phyloP scores from a whole-genome alignment of 2,797 vertebrate species.

The Myotis vivesi region DNA sequence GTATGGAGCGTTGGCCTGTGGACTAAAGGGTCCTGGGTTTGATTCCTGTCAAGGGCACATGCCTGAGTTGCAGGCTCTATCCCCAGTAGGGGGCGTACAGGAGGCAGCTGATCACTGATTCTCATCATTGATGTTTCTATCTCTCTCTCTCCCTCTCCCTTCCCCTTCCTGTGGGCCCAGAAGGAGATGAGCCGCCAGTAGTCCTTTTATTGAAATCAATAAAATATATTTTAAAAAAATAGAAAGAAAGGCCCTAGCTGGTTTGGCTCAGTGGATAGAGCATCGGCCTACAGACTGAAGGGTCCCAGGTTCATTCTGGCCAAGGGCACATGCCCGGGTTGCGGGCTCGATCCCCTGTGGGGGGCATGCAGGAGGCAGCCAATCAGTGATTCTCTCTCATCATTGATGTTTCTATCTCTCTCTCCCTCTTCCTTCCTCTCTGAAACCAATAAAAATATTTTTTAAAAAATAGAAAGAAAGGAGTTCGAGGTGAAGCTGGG shows the following conservation, averaged over 20 bases:
- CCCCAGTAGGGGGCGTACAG: not conserved
- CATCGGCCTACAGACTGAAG: no score
- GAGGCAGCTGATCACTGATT: not conserved
- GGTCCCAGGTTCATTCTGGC: not conserved
- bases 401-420: no score
- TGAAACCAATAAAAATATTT: not conserved
- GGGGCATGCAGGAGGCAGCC: not conserved
- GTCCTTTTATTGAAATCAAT: not conserved
- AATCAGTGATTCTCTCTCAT: not conserved
- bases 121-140: no score
- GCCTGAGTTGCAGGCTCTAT: not conserved
- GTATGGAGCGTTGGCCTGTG: no score
- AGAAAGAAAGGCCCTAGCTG: no score
- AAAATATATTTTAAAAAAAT: not conserved
- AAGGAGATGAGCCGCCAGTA: constrained; percentile 79
- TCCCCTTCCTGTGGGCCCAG: constrained; percentile 70
- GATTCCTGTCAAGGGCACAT: not conserved
- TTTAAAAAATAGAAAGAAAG: no score
- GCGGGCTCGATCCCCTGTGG: not conserved
- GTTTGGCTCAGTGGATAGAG: no score
- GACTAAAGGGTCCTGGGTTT: not conserved
- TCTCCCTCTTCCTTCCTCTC: not conserved
- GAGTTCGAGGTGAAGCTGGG: not conserved
- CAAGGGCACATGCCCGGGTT: not conserved
- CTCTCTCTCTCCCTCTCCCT: not conserved